Percentiles rank a stretch among this genome's conserved stretches.
These are phyloP conservation scores for Scolopax rusticola DNA, from an alignment of 2,797 vertebrate species.

Conservation along the genomic window DNA sequence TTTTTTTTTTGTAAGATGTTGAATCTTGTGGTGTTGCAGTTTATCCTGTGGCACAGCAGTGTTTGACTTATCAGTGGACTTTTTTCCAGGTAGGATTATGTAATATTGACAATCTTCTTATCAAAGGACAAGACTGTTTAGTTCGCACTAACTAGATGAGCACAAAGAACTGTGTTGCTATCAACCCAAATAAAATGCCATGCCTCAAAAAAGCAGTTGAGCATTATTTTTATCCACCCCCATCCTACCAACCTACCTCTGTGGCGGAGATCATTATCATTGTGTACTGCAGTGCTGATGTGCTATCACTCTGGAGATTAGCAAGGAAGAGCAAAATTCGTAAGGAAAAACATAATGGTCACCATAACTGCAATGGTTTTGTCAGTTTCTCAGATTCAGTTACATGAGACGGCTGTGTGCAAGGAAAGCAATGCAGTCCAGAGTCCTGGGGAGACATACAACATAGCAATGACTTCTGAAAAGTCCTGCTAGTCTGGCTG, in stretches of 20 bases:
- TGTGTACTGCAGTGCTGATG: not conserved
- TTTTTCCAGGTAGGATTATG: not conserved
- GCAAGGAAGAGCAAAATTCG: slow-evolving; percentile 1
- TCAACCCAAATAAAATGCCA: not conserved
- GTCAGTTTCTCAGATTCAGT: not conserved
- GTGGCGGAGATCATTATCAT: not conserved
- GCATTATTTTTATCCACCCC: not conserved
- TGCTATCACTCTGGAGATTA: not conserved
- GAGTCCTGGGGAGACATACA: not conserved
- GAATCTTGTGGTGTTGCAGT: fast-evolving
- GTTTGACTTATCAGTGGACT: not conserved
- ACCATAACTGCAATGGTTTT: not conserved
- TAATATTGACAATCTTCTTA: not conserved
- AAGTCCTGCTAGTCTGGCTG: not conserved
- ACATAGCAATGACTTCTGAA: not conserved
- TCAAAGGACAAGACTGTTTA: not conserved
- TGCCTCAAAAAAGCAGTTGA: not conserved
- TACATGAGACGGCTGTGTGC: not conserved
- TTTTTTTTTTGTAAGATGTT: not conserved
- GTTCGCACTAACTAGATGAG: not conserved
- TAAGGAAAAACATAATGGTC: not conserved
- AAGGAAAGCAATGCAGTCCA: not conserved
- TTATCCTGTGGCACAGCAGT: not conserved
- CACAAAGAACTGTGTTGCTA: not conserved
- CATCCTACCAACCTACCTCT: not conserved